Conservation (phyloP, 2,888 invertebrate genomes). For the Coremacera marginata region DNA sequence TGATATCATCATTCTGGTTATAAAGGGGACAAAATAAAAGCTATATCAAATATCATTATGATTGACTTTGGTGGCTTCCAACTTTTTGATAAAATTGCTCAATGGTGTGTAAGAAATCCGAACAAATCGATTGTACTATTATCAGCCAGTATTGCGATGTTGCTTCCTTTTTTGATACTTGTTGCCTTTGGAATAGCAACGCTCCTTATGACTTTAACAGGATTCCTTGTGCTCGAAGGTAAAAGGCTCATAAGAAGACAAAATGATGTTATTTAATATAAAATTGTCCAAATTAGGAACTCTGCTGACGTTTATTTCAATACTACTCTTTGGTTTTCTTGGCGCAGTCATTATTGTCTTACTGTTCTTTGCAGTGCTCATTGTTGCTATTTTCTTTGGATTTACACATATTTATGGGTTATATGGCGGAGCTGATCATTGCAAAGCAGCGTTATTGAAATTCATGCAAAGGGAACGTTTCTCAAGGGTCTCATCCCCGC, state of each 20-base stretch:
- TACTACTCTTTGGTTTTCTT: constrained; percentile 62
- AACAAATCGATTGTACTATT: constrained; percentile 54
- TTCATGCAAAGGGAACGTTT: constrained; percentile 51
- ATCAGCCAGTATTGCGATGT: constrained; percentile 52
- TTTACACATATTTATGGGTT: constrained; percentile 61
- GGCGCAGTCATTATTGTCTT: constrained; percentile 58
- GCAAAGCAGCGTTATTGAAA: constrained; percentile 49
- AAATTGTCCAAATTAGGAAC: constrained; percentile 55
- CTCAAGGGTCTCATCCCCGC: not conserved
- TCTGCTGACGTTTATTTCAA: constrained; percentile 62
- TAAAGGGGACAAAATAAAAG: constrained; percentile 53
- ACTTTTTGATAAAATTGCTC: constrained; percentile 48
- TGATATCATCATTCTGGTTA: not conserved
- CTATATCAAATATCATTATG: constrained; percentile 48
- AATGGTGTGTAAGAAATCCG: constrained; percentile 59
- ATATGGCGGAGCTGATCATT: constrained; percentile 54
- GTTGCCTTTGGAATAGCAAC: constrained; percentile 63
- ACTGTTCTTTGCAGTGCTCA: constrained; percentile 55
- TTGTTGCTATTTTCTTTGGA: constrained; percentile 63
- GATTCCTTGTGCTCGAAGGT: constrained; percentile 68
- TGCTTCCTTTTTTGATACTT: constrained; percentile 63
- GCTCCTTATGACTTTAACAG: constrained; percentile 64
- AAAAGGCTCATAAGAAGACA: constrained; percentile 3
- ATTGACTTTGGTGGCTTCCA: constrained; percentile 57
- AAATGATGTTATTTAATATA: not conserved